Evolutionary conservation across 2,113 vertebrate species (phyloP).

Genomic region (Tetrax tetrax): DNA sequence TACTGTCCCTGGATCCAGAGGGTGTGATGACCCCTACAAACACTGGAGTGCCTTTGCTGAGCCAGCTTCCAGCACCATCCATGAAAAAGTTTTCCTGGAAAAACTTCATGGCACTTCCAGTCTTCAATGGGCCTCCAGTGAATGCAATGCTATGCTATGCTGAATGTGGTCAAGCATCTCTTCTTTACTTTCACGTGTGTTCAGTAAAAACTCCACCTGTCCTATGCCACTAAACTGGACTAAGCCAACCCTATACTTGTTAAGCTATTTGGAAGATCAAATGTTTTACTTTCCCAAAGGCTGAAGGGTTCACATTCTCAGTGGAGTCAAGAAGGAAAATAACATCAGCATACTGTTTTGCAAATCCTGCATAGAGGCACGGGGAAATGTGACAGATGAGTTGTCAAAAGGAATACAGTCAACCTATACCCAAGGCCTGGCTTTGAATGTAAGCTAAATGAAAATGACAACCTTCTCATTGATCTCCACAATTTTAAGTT

Average conservation of each 20-base stretch:
- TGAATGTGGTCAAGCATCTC: conserved; percentile 42
- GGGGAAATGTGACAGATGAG: not conserved
- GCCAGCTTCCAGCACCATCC: conserved; percentile 66
- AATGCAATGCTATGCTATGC: conserved; percentile 40
- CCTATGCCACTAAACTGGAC: conserved; percentile 73
- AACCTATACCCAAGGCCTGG: not conserved
- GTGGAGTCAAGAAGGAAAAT: conserved; percentile 83
- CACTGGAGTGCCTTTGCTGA: conserved; percentile 70
- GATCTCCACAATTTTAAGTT: not conserved
- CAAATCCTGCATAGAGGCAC: conserved; percentile 52
- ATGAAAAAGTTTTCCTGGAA: conserved; percentile 71
- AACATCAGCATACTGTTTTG: conserved; percentile 78
- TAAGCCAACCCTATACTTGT: conserved; percentile 77
- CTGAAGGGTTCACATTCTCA: not conserved
- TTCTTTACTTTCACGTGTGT: conserved; percentile 65
- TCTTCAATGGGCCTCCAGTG: conserved; percentile 50
- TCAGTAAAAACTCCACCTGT: conserved; percentile 78
- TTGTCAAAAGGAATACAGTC: not conserved
- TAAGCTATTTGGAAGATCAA: conserved; percentile 54
- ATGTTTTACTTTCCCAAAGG: conserved; percentile 58
- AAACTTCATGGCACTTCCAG: conserved; percentile 66
- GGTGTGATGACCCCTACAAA: conserved; percentile 78
- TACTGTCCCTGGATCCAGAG: conserved; percentile 70
- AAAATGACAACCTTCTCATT: not conserved
- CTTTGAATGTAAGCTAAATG: not conserved